phyloP scores from a whole-genome alignment of 2,113 vertebrate species.

The Aplodontia rufa region DNA sequence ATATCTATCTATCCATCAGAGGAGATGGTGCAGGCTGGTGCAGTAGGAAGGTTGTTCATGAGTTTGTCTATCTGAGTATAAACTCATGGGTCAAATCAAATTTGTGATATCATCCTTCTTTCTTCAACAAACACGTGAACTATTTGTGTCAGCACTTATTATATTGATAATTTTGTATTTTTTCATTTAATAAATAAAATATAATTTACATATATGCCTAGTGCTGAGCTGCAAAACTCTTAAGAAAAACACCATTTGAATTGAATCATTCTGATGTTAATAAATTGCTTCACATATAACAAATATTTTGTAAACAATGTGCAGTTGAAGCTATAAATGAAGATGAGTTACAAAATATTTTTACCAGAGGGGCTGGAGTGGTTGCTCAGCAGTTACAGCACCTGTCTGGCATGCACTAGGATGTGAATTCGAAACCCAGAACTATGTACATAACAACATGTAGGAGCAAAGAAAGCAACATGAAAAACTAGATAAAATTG shows the following conservation, averaged over 20 bases:
- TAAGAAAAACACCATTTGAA: not conserved
- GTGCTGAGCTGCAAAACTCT: not conserved
- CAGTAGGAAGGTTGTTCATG: not conserved
- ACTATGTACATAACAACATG: too few species aligned
- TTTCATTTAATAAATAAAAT: not conserved
- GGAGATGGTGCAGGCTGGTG: fast-evolving
- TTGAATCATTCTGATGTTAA: not conserved
- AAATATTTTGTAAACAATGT: not conserved
- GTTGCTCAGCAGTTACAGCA: too few species aligned
- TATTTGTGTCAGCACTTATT: not conserved
- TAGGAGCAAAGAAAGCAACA: too few species aligned
- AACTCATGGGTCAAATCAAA: not conserved
- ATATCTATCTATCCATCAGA: too few species aligned
- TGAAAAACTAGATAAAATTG: too few species aligned
- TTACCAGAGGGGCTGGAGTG: too few species aligned
- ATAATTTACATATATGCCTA: not conserved
- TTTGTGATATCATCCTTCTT: not conserved
- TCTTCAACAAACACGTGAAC: not conserved
- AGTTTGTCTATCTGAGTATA: not conserved
- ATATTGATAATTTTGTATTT: not conserved
- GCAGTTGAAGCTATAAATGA: not conserved
- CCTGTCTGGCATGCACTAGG: too few species aligned
- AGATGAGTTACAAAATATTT: not conserved
- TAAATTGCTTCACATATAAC: not conserved
- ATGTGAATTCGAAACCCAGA: too few species aligned